A percentile compares a stretch with the other conserved stretches of the same genome.
Conservation (phyloP, 2,113 vertebrate genomes). For the Cavia porcellus region DNA sequence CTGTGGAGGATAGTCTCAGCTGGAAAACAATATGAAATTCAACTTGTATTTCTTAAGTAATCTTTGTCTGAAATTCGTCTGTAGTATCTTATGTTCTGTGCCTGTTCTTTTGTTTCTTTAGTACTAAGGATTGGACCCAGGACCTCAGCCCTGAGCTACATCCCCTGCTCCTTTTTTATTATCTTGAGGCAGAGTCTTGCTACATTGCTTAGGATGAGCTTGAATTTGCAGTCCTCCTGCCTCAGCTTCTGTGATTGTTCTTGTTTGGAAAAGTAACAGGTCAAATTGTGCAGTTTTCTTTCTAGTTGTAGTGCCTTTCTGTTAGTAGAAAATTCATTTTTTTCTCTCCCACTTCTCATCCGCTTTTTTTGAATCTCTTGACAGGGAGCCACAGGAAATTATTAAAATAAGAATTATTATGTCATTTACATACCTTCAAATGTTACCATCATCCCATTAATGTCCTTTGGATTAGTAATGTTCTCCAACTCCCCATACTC, state of each 20-base stretch:
- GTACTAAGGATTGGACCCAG: not conserved
- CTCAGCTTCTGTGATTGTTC: not conserved
- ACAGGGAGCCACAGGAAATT: not conserved
- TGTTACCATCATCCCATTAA: not conserved
- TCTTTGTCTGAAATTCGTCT: not conserved
- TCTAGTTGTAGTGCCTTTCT: not conserved
- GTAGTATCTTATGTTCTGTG: constrained; percentile 4
- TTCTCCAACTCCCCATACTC: not conserved
- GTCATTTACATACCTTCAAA: not conserved
- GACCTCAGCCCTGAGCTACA: not conserved
- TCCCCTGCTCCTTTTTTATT: not conserved
- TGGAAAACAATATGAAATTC: constrained; percentile 49
- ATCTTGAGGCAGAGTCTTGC: not conserved
- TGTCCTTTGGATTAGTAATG: not conserved
- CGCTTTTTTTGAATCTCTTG: not conserved
- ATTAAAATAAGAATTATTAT: not conserved
- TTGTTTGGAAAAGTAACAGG: not conserved
- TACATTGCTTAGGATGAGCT: not conserved
- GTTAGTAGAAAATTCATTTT: not conserved
- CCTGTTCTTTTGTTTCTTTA: not conserved
- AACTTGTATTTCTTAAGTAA: not conserved
- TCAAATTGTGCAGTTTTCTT: not conserved
- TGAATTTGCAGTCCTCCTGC: not conserved
- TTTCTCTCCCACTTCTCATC: not conserved
- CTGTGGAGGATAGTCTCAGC: not conserved